Evolutionary conservation across 2,113 vertebrate genomes (phyloP).

Genomic region (Limanda limanda): DNA sequence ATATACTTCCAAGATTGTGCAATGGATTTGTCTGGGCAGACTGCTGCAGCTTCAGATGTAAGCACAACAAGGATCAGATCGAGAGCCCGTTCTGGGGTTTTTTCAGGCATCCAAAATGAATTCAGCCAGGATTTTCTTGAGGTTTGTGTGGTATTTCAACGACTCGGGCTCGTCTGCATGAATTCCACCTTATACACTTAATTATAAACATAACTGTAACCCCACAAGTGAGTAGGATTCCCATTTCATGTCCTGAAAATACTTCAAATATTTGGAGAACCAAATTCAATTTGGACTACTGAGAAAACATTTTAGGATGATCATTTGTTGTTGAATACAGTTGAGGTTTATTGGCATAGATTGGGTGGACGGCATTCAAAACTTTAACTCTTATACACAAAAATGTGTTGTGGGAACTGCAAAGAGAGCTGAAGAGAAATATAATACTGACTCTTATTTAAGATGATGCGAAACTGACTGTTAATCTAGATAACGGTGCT

Average conservation of each 20-base stretch:
- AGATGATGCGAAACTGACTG: slow-evolving; percentile 32
- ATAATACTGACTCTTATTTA: slow-evolving; percentile 34
- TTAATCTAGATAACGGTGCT: slow-evolving; percentile 55
- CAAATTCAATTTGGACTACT: slow-evolving; percentile 32
- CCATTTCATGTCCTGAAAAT: slow-evolving; percentile 33
- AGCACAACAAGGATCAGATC: slow-evolving; percentile 58
- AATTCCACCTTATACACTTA: slow-evolving; percentile 49
- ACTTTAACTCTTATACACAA: not conserved
- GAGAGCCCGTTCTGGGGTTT: slow-evolving; percentile 24
- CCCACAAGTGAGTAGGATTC: slow-evolving; percentile 24
- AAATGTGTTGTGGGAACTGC: slow-evolving; percentile 20
- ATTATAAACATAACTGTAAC: slow-evolving; percentile 55
- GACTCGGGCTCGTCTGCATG: slow-evolving; percentile 29
- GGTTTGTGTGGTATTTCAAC: slow-evolving; percentile 45
- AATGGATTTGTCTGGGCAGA: slow-evolving; percentile 48
- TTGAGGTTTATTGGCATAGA: slow-evolving; percentile 2
- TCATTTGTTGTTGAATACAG: slow-evolving; percentile 32
- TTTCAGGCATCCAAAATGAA: slow-evolving; percentile 46
- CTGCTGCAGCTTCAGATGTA: slow-evolving; percentile 48
- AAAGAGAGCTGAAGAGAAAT: slow-evolving; percentile 36
- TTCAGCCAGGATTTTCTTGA: slow-evolving; percentile 49
- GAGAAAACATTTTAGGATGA: slow-evolving; percentile 25
- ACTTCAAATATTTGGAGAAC: slow-evolving; percentile 32
- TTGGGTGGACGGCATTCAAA: slow-evolving; percentile 14
- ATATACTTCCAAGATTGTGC: slow-evolving; percentile 58